A percentile compares a stretch with the other conserved stretches of the same genome.
These are phyloP conservation scores for Ammospiza caudacuta DNA, from an alignment of 2,113 vertebrate species.

Conservation along the genomic window DNA sequence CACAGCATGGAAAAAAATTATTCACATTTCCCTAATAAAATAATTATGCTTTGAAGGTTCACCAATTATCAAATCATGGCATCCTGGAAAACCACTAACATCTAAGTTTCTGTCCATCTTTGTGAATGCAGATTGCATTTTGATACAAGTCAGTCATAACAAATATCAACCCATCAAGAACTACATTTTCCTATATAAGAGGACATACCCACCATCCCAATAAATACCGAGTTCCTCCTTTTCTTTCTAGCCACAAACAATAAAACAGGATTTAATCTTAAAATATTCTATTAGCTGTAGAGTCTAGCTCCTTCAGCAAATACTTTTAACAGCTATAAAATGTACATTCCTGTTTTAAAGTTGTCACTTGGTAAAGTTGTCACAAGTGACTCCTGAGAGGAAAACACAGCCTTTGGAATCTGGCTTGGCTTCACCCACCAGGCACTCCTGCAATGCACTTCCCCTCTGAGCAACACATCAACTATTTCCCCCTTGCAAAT, in stretches of 20 bases:
- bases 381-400: background rate
- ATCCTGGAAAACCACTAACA: background rate
- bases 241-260: background rate
- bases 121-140: background rate
- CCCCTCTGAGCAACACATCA: background rate
- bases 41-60: background rate
- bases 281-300: background rate
- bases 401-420: background rate
- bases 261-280: background rate
- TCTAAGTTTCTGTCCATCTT: background rate
- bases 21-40: background rate
- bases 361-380: background rate
- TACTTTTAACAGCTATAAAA: background rate
- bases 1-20: background rate
- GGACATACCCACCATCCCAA: background rate
- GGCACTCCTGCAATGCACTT: background rate
- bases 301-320: background rate
- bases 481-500: background rate
- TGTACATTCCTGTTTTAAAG: background rate
- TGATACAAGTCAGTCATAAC: accelerated
- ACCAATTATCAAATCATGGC: background rate
- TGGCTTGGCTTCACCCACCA: background rate
- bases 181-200: background rate
- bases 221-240: background rate
- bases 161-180: background rate